A percentile compares a stretch with the other conserved stretches of the same genome.
Conservation (phyloP, 2,888 invertebrate species). For the Monopis laevigella region DNA sequence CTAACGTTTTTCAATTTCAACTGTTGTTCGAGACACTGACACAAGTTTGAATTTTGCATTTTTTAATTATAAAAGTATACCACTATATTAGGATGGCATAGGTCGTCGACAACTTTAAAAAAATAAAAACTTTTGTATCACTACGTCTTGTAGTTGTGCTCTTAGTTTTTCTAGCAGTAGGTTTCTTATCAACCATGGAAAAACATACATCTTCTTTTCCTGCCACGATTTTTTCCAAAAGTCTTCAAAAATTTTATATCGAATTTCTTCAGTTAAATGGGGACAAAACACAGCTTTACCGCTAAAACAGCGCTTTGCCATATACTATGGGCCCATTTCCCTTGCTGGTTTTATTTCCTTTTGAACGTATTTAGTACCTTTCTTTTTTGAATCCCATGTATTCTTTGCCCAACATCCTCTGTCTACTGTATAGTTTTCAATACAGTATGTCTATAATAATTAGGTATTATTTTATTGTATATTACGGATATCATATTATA, state of each 20-base stretch:
- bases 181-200: slow-evolving; percentile 17
- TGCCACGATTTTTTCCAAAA: slow-evolving; percentile 18
- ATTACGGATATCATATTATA: no score
- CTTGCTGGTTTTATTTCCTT: slow-evolving; percentile 16
- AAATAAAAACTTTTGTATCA: slow-evolving; percentile 20
- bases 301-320: slow-evolving; percentile 14
- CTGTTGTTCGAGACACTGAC: no score
- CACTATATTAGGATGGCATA: no score
- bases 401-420: slow-evolving; percentile 17
- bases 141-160: slow-evolving; percentile 17
- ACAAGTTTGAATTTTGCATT: no score
- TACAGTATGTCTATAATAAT: no score
- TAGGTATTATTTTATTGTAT: no score
- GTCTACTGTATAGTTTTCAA: no score
- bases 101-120: no score
- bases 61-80: no score
- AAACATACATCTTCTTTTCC: slow-evolving; percentile 19
- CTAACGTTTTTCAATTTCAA: no score
- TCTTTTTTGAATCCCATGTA: slow-evolving; percentile 18
- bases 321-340: slow-evolving; percentile 16
- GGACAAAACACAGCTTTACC: slow-evolving; percentile 17
- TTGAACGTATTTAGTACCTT: slow-evolving; percentile 14
- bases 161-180: slow-evolving; percentile 16
- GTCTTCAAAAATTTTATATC: slow-evolving; percentile 18
- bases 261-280: slow-evolving; percentile 17